Percentiles rank a stretch among this genome's conserved stretches.
phyloP scores from a whole-genome alignment of 1,140 invertebrate species.

The Orussus abietinus region DNA sequence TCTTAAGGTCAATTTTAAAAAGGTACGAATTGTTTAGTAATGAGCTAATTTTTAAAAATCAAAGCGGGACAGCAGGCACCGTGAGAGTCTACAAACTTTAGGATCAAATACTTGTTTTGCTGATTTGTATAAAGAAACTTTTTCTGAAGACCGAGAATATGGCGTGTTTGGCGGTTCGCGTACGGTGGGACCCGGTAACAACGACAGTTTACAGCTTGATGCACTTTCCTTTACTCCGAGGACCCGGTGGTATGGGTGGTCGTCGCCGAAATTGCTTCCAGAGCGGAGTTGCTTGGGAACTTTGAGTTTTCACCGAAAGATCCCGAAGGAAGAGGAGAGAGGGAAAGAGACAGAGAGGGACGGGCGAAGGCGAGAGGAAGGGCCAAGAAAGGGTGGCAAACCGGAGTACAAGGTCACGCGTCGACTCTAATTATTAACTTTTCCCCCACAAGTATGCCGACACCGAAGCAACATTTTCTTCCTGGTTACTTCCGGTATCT shows the following conservation, averaged over 20 bases:
- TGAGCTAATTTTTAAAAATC: no score
- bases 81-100: no score
- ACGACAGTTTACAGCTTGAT: slow-evolving; percentile 43
- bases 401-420: slow-evolving; percentile 52
- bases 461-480: slow-evolving; percentile 4
- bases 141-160: no score
- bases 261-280: slow-evolving; percentile 51
- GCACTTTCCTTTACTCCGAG: slow-evolving; percentile 44
- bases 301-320: slow-evolving; percentile 43
- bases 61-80: no score
- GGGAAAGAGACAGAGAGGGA: slow-evolving; percentile 19
- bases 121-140: no score
- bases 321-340: slow-evolving; percentile 20
- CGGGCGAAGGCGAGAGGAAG: slow-evolving; percentile 25
- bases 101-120: no score
- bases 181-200: no score
- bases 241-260: slow-evolving; percentile 15
- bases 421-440: slow-evolving; percentile 53
- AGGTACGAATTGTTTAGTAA: no score
- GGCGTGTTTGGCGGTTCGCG: no score
- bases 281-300: slow-evolving; percentile 47
- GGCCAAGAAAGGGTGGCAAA: slow-evolving; percentile 17
- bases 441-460: slow-evolving; percentile 24
- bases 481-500: no score
- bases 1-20: no score